Evolutionary conservation across 2,113 vertebrate genomes (phyloP), one percentile per base, ranked within the genome.

Genomic region (Stomatorhinus ivindoensis): DNA sequence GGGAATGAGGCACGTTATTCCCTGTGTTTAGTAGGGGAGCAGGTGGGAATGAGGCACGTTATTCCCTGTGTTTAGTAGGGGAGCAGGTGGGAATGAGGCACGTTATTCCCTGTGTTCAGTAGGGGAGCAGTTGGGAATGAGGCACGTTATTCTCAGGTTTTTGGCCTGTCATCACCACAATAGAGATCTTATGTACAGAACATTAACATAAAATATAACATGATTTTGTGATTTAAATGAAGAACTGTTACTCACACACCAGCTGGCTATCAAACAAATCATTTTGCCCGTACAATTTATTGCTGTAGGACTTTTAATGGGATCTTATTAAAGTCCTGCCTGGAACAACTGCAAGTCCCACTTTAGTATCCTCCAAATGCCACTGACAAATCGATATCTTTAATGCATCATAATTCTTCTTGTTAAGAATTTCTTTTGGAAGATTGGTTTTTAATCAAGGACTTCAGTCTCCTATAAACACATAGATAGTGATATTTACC

Each of bases 21-120:
- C 50, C 86, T 21, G 84, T 55, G 46, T 88, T 15, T 90, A 88
- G 89, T 51, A 86, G 76, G 15, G 42, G 89, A 44, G 44, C 44
- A 44, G 44, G 44, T 44, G 44, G 4, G 92, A 90, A 47, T 47
- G 46, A 35, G 65, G 19, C 88, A 84, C 89, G 46, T 65, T 61
- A 86, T 90, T 80, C 65, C 46, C 83, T 17, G 87, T 50, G 47
- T 88, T 17, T 91, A 88, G 89, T 51, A 86, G 53, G 21, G 44
- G 89, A 92, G 91, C 92, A 92, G 92, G 92, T 92, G 91, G 92
- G 88, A 31, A 80, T 87, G 90, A 92, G 86, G 89, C 90, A 89
- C 65, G 17, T 55, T 19, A 55, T 55, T 55, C 31, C 84, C 39
- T 44, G 42, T 44, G 88, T 85, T 90, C 88, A 87, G 73, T 90